Base-by-base conservation (phyloP, 2,888 invertebrate genomes). In the Euproctis similis region DNA sequence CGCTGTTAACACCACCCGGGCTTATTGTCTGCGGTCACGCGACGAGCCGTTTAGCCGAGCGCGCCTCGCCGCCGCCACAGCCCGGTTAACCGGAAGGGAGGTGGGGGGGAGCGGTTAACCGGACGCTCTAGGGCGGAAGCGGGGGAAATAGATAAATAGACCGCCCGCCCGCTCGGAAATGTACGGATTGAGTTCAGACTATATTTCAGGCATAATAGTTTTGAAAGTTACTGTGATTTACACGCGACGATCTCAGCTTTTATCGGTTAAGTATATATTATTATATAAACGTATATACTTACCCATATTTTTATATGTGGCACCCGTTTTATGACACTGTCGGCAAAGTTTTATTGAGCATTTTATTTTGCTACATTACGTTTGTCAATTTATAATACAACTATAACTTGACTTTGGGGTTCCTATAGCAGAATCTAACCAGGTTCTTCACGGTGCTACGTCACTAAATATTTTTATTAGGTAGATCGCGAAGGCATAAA, bases 1-100 rank as follows among this genome's bases (percentile, higher is more conserved):
- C 80, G 81, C 78, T 76, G 80, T 80, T 80, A 80, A 78, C 82
- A 80, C 78, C 74, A 74, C 65, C 73, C 74, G 77, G 80, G 80
- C 82, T 84, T 81, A 84, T 84, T 84, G 82, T 82, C 82, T 84
- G 82, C 81, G 82, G 82, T 84, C 82, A 82, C 82, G 82, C 82
- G 81, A 84, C 82, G 81, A 84, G 81, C 82, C 81, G 82, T 82
- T 84, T 82, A 84, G 82, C 81, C 81, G 81, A 72, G 74, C 73
- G 67, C 75, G 69, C 73, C 67, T 68, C 69, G 64, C 67, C 68
- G 66, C 73, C 67, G 64, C 73, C 77, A 72, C n/a, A n/a, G n/a
- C 77, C 78, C 80, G 82, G 81, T 80, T 81, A 82, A 81, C 82
- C 81, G 81, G 81, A 80, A 76, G 82, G 80, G 14, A 77, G 82